Conservation (phyloP, 2,113 vertebrate genomes). For the Saguinus imperator region DNA sequence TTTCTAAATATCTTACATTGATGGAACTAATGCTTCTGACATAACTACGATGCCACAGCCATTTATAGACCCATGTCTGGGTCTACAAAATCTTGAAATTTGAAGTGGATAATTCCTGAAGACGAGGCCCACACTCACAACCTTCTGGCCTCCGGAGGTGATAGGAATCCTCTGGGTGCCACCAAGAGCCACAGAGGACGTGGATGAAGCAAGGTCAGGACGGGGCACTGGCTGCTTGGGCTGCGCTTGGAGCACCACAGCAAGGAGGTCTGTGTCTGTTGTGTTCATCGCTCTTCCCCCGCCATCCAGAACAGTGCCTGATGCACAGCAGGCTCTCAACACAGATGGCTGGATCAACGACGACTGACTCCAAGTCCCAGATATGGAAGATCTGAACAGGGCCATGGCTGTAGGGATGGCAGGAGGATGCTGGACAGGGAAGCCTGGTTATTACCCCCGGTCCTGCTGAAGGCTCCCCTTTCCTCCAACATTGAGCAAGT, state of each 20-base stretch:
- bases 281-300: accelerated
- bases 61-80: too few species aligned
- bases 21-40: neutral
- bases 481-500: neutral
- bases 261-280: too few species aligned
- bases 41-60: too few species aligned
- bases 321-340: accelerated
- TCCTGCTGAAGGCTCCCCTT: neutral
- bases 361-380: neutral
- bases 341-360: accelerated
- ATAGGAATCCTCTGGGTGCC: too few species aligned
- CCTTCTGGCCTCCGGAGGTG: too few species aligned
- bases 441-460: neutral
- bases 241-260: too few species aligned
- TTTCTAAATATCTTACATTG: neutral
- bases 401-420: accelerated
- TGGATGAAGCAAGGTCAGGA: too few species aligned
- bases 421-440: neutral
- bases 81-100: too few species aligned
- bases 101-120: too few species aligned
- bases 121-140: too few species aligned
- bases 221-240: too few species aligned
- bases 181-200: too few species aligned
- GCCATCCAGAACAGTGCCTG: neutral
- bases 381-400: neutral